Base-by-base conservation (phyloP, 92 coral and sea anemone genomes). In the Zoanthus gigantus region DNA sequence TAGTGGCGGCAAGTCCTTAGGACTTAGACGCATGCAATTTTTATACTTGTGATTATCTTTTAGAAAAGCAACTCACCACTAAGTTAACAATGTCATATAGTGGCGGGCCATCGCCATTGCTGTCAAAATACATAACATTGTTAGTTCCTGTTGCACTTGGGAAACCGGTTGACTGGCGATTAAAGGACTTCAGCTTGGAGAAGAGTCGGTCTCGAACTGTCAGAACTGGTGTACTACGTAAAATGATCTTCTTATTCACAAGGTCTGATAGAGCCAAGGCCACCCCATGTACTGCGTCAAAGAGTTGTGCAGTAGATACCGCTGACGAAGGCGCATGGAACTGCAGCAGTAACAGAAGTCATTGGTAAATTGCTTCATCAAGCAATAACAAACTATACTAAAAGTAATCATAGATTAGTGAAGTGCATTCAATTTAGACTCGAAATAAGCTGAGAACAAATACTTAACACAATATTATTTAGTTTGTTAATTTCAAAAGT, bases 231-330 rank as follows among this genome's bases (percentile, higher is more conserved):
- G 97, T 93, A 1, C 93, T 92, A 42, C 99, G 96, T 42, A 94
- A 95, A 77, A 97, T 94, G 17, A 88, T 93, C 71, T 97, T 94
- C 89, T 97, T 97, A 83, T 96, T 95, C 52, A 96, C 99, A n/a
- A 97, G 92, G 90, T 95, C 99, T 52, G 99, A 97, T 61, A 97
- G 85, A 37, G 98, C 98, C 71, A 95, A 79, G 6, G 99, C 99
- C 53, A 97, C 95, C 29, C 97, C 99, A 80, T 95, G 99, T 11
- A 97, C 98, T 0, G 99, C 98, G 81, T 97, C 99, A 80, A 97
- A 94, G 37, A 97, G 88, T 74, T 97, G 99, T 7, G 99, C 96
- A 31, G 96, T 92, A 87, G 92, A 97, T 14, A 94, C 93, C 29
- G 99, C 94, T 7, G 98, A 91, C 5, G 96, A 78, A 6, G 96